Conservation (phyloP, 2,888 invertebrate genomes). For the Ectobius pallidus region DNA sequence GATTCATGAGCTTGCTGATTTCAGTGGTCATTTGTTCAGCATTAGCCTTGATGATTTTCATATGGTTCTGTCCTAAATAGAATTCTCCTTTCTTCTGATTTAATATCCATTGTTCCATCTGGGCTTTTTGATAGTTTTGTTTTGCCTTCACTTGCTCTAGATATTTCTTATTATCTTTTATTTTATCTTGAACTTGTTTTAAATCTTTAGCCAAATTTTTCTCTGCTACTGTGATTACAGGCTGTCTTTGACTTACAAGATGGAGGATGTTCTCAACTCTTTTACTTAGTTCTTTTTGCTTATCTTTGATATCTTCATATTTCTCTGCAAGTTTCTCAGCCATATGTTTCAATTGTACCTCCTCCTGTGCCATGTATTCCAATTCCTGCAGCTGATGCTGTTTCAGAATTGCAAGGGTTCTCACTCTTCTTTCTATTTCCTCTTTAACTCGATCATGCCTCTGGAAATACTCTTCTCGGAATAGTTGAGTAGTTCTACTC, state of each 20-base stretch:
- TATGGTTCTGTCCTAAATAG: conserved; percentile 70
- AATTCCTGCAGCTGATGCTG: conserved; percentile 71
- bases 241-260: conserved; percentile 63
- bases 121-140: conserved; percentile 61
- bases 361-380: conserved; percentile 63
- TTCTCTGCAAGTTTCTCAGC: conserved; percentile 73
- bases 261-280: conserved; percentile 69
- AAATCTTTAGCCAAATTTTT: conserved; percentile 69
- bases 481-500: conserved; percentile 72
- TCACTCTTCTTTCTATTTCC: conserved; percentile 65
- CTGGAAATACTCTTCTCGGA: conserved; percentile 77
- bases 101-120: conserved; percentile 62
- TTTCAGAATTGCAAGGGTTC: conserved; percentile 66
- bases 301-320: conserved; percentile 77
- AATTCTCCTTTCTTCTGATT: conserved; percentile 64
- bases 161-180: conserved; percentile 58
- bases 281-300: conserved; percentile 73
- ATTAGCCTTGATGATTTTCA: conserved; percentile 70
- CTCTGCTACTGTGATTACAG: conserved; percentile 70
- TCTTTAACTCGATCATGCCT: conserved; percentile 73
- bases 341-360: conserved; percentile 65
- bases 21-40: conserved; percentile 74
- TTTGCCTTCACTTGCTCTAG: conserved; percentile 65
- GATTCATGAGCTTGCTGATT: too few species aligned
- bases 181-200: conserved; percentile 61